Percentiles rank a stretch among this genome's conserved stretches.
These are phyloP conservation scores for Marasmarcha lunaedactyla DNA, from an alignment of 2,888 invertebrate genomes.

Conservation along the genomic window DNA sequence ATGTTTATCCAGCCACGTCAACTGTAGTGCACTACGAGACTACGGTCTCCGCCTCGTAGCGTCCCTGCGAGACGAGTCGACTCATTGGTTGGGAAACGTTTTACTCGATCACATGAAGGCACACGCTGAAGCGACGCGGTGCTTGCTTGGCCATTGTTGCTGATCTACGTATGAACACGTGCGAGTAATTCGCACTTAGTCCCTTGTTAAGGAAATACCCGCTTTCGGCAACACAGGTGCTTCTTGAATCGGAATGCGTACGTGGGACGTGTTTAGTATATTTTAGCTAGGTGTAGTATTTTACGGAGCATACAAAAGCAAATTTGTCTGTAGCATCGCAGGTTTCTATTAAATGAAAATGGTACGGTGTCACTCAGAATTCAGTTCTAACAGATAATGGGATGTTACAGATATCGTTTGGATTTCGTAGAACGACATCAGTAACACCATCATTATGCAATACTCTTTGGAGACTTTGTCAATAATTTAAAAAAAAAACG, in stretches of 20 bases:
- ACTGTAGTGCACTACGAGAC: constrained; percentile 21
- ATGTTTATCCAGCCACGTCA: no score
- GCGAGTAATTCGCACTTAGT: not conserved
- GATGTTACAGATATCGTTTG: no score
- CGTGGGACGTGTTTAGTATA: not conserved
- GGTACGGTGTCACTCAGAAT: no score
- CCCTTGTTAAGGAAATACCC: not conserved
- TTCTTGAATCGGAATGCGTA: not conserved
- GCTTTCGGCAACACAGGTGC: not conserved
- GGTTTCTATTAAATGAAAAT: no score
- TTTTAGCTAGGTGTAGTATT: no score
- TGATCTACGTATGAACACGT: constrained; percentile 1
- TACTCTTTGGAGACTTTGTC: no score
- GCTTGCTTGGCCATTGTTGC: constrained; percentile 30
- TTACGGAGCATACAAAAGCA: no score
- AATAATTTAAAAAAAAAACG: no score
- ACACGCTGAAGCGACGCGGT: constrained; percentile 51
- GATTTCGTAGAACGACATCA: no score
- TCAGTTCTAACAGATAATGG: no score
- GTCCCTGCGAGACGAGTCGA: constrained; percentile 45
- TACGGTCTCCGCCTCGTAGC: constrained; percentile 40
- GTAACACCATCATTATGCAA: no score
- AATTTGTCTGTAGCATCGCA: no score
- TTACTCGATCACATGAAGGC: constrained; percentile 59
- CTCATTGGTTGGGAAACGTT: constrained; percentile 49